phyloP scores from a whole-genome alignment of 2,113 vertebrate genomes.

The Cottus gobio region DNA sequence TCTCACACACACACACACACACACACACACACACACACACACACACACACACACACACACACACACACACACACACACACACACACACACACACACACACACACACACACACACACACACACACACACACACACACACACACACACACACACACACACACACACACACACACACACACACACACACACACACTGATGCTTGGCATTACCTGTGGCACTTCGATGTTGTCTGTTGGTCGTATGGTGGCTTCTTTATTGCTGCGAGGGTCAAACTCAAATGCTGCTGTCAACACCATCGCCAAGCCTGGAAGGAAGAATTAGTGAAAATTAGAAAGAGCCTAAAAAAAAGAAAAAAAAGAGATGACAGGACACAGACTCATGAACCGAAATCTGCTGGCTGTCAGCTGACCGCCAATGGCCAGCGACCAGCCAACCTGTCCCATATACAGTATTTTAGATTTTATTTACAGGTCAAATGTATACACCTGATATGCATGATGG shows the following conservation, averaged over 20 bases:
- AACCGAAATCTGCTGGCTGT: background rate
- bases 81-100: background rate
- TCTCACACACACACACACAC: background rate
- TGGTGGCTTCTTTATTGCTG: conserved; percentile 98
- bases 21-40: background rate
- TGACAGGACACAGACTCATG: background rate
- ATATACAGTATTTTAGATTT: no score
- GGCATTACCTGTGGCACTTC: conserved; percentile 93
- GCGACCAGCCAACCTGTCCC: background rate
- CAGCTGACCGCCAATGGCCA: background rate
- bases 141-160: background rate
- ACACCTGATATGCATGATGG: no score
- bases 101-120: no score
- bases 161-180: background rate
- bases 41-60: background rate
- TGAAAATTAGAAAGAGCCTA: background rate
- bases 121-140: background rate
- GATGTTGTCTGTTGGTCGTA: conserved; percentile 95
- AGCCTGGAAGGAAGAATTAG: conserved; percentile 78
- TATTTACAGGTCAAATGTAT: no score
- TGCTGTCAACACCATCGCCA: conserved; percentile 95
- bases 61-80: background rate
- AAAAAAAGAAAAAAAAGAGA: background rate
- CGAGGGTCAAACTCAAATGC: conserved; percentile 98
- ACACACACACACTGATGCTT: background rate